Evolutionary conservation across 2,888 invertebrate species (phyloP).

Genomic region (Anticlea derivata): DNA sequence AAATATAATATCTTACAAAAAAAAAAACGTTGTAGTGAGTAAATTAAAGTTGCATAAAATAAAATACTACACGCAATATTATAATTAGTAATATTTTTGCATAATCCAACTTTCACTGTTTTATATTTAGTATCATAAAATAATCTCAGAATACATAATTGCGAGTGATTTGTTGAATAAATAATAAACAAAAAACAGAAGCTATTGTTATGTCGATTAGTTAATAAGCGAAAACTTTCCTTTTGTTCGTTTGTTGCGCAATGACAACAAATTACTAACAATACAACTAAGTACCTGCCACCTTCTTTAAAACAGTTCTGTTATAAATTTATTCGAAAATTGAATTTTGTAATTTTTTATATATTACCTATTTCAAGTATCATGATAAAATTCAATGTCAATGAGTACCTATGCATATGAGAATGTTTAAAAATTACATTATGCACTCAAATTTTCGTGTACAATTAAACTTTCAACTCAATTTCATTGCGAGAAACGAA

Average conservation of each 20-base stretch:
- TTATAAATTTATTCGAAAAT: too few relatives aligned
- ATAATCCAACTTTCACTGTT: constrained; percentile 7
- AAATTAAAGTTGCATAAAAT: not conserved
- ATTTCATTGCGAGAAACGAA: constrained; percentile 29
- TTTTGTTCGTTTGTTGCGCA: constrained; percentile 32
- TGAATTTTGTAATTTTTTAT: too few relatives aligned
- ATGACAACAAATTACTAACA: constrained; percentile 27
- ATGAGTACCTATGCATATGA: not conserved
- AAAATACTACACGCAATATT: too few relatives aligned
- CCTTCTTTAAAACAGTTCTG: too few relatives aligned
- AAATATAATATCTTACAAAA: too few relatives aligned
- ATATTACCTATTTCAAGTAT: too few relatives aligned
- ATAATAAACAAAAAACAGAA: constrained; percentile 25
- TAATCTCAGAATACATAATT: constrained; percentile 16
- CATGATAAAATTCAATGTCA: constrained; percentile 5
- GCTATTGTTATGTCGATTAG: constrained; percentile 33
- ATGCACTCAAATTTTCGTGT: not conserved
- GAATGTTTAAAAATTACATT: not conserved
- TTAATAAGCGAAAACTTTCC: constrained; percentile 32
- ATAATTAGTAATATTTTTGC: too few relatives aligned
- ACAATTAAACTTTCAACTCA: constrained; percentile 18
- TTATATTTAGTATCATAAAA: constrained; percentile 2
- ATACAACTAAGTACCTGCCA: constrained; percentile 2
- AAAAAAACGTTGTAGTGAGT: too few relatives aligned
- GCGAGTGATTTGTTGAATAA: constrained; percentile 24